Evolutionary conservation across 2,113 vertebrate genomes (phyloP).

Genomic region (Naja naja): DNA sequence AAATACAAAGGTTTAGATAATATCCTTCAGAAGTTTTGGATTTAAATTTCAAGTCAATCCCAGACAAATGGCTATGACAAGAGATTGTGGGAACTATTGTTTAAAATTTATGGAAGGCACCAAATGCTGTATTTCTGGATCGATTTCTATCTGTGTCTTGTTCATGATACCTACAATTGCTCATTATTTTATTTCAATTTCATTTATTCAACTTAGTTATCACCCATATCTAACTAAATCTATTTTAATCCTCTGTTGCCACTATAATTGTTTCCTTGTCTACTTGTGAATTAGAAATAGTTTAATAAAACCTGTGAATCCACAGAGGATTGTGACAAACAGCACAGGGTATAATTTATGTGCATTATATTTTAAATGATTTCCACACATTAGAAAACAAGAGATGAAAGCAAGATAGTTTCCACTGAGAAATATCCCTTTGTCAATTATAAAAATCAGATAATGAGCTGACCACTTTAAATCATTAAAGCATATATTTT

Average conservation of each 20-base stretch:
- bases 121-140: neutral
- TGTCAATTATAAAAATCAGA: neutral
- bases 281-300: neutral
- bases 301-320: neutral
- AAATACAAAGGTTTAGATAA: neutral
- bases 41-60: neutral
- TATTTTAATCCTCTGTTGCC: neutral
- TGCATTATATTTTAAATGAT: neutral
- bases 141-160: neutral
- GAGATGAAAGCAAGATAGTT: neutral
- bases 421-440: neutral
- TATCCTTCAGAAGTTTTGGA: neutral
- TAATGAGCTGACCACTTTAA: neutral
- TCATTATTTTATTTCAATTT: neutral
- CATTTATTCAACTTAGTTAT: neutral
- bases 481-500: neutral
- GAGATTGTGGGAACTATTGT: neutral
- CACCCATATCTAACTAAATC: neutral
- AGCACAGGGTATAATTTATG: neutral
- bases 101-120: neutral
- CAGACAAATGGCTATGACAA: neutral
- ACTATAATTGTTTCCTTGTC: neutral
- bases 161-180: neutral
- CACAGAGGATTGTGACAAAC: neutral
- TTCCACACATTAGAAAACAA: neutral